Conservation (phyloP, 2,113 vertebrate genomes). For the Suncus etruscus region DNA sequence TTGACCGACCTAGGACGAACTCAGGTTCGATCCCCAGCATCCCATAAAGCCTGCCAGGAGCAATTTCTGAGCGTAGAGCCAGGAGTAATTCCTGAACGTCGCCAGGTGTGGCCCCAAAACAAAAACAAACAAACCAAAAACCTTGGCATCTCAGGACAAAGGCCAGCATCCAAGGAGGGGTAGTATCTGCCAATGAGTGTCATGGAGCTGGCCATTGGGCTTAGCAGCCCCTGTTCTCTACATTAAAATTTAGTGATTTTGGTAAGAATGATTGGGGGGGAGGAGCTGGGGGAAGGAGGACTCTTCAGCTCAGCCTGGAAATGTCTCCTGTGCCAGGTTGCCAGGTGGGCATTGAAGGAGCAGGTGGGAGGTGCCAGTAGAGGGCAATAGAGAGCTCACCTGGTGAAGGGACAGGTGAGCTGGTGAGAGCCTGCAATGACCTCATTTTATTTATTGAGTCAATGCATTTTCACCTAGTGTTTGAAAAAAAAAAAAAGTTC, state of each 20-base stretch:
- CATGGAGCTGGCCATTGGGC: not conserved
- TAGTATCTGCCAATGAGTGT: not conserved
- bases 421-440: not conserved
- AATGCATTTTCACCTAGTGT: not conserved
- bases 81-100: no score
- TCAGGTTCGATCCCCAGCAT: no score
- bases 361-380: conserved; percentile 23
- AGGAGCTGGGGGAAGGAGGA: no score
- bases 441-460: not conserved
- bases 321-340: not conserved
- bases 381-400: conserved; percentile 30
- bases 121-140: no score
- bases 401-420: not conserved
- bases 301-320: not conserved
- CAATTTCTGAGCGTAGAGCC: no score
- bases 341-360: not conserved
- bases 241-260: not conserved
- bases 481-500: not conserved
- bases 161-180: not conserved
- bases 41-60: no score
- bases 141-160: not conserved
- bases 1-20: no score
- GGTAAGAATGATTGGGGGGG: not conserved
- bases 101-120: no score
- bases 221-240: not conserved